These are phyloP conservation scores for Drosophila pseudoananassae DNA, from an alignment of 1,140 invertebrate species.

Conservation along the genomic window DNA sequence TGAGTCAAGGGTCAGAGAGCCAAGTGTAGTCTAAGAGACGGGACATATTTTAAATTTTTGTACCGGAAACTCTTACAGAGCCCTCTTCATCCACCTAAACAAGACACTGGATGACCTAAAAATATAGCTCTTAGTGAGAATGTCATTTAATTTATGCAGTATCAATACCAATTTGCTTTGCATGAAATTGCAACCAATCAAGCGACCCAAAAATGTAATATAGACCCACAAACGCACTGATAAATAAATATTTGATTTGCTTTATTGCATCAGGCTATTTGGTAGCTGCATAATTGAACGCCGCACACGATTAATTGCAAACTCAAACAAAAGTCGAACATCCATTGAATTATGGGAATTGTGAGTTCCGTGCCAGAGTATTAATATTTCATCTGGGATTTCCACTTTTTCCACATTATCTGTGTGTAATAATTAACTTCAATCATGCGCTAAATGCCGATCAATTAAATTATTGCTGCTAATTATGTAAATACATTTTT, in stretches of 20 bases:
- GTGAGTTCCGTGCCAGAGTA: neutral
- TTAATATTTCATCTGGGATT: conserved; percentile 7
- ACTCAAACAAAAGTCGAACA: conserved; percentile 33
- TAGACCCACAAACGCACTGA: conserved; percentile 8
- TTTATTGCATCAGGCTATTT: conserved; percentile 62
- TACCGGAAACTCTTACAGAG: too few relatives aligned
- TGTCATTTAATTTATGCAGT: conserved; percentile 49
- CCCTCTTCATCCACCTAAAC: too few relatives aligned
- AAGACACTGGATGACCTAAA: neutral
- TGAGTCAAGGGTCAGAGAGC: too few relatives aligned
- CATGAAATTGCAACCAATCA: conserved; percentile 19
- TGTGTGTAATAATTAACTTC: conserved; percentile 28
- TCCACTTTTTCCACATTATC: conserved; percentile 14
- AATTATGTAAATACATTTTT: conserved; percentile 40
- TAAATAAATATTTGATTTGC: conserved; percentile 67
- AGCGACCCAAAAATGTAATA: conserved; percentile 30
- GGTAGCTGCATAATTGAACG: conserved; percentile 58
- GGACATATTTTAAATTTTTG: too few relatives aligned
- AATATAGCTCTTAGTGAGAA: conserved; percentile 3
- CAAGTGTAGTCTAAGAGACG: too few relatives aligned
- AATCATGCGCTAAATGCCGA: conserved; percentile 37
- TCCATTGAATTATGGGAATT: conserved; percentile 37
- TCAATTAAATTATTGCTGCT: conserved; percentile 40
- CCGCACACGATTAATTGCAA: conserved; percentile 30
- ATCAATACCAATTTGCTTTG: conserved; percentile 27